A percentile compares a stretch with the other conserved stretches of the same genome.
Evolutionary conservation across 2,888 invertebrate species (phyloP).

Genomic region (Aquatica leii): DNA sequence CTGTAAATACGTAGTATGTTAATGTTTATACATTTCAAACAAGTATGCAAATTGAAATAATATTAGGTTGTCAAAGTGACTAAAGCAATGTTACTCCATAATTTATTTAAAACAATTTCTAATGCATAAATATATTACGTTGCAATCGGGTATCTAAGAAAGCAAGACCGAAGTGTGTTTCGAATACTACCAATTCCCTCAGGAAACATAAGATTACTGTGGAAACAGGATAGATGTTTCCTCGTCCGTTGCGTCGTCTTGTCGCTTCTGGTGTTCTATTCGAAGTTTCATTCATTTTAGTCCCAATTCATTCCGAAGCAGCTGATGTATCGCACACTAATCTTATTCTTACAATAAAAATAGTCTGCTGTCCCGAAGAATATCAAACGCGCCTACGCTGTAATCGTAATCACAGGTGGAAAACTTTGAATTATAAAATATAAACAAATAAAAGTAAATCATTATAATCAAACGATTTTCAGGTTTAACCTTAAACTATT

Average conservation of each 20-base stretch:
- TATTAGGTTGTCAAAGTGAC: too few species aligned
- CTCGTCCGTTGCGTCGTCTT: slow-evolving; percentile 30
- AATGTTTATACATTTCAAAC: too few species aligned
- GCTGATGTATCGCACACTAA: slow-evolving; percentile 36
- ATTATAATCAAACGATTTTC: too few species aligned
- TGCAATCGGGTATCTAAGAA: slow-evolving; percentile 25
- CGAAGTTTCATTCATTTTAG: slow-evolving; percentile 35
- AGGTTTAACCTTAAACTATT: too few species aligned
- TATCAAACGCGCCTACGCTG: too few species aligned
- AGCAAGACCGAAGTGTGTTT: slow-evolving; percentile 32
- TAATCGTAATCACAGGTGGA: too few species aligned
- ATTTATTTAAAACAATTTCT: slow-evolving; percentile 16
- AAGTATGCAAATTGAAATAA: too few species aligned
- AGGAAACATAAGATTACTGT: slow-evolving; percentile 35
- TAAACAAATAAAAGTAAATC: too few species aligned
- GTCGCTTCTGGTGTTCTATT: slow-evolving; percentile 34
- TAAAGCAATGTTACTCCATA: slow-evolving; percentile 1
- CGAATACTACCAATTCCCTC: slow-evolving; percentile 33
- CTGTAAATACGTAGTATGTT: too few species aligned
- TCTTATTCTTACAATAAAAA: slow-evolving; percentile 20
- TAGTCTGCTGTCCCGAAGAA: too few species aligned
- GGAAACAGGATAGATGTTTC: slow-evolving; percentile 33
- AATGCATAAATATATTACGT: slow-evolving; percentile 10
- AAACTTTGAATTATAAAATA: too few species aligned
- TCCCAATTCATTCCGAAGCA: slow-evolving; percentile 32